phyloP scores from a whole-genome alignment of 2,797 vertebrate genomes.

The Cossypha niveicapilla region DNA sequence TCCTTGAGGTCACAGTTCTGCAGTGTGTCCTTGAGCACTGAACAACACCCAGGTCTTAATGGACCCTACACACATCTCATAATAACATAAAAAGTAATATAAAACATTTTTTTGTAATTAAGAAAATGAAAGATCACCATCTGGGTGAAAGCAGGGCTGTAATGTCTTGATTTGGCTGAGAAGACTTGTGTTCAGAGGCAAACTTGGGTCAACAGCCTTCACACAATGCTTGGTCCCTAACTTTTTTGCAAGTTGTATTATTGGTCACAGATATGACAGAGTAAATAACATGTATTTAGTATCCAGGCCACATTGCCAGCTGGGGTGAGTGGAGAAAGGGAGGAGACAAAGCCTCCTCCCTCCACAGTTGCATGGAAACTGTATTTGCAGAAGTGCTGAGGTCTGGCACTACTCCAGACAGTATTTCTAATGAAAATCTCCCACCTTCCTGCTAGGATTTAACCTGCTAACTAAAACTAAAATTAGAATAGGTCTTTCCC shows the following conservation, averaged over 20 bases:
- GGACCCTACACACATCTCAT: not conserved
- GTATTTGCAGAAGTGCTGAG: not conserved
- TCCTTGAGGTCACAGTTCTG: not conserved
- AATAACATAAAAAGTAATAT: not conserved
- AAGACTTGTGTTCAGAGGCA: fast-evolving
- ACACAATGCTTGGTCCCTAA: fast-evolving
- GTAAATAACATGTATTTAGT: not conserved
- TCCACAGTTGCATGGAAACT: not conserved
- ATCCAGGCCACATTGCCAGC: not conserved
- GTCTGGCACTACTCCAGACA: not conserved
- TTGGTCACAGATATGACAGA: not conserved
- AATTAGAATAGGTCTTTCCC: not conserved
- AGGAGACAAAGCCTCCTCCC: not conserved
- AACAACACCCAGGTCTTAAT: not conserved
- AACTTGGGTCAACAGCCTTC: not conserved
- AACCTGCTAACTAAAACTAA: not conserved
- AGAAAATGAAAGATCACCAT: not conserved
- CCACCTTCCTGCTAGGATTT: not conserved
- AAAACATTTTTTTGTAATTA: not conserved
- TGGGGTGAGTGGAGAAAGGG: not conserved
- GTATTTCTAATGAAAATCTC: not conserved
- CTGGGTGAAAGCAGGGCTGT: not conserved
- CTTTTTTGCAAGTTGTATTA: not conserved
- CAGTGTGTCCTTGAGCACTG: not conserved
- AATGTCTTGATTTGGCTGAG: not conserved